Conservation (phyloP, 1,140 invertebrate species). For the Palaemon carinicauda region DNA sequence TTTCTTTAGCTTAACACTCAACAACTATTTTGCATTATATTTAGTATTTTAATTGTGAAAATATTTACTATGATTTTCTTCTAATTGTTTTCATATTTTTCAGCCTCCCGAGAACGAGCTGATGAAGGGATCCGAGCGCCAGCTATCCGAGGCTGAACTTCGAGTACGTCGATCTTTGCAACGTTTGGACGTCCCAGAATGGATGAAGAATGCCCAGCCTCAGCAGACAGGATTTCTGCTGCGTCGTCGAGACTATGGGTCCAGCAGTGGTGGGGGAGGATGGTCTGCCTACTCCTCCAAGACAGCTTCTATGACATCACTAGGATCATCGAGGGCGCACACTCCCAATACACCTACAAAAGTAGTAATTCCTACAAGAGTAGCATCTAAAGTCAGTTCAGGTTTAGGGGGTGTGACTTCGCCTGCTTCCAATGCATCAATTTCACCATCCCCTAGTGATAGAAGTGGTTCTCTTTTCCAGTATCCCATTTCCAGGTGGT, state of each 20-base stretch:
- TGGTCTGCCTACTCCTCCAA: conserved; percentile 59
- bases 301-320: conserved; percentile 59
- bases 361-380: conserved; percentile 60
- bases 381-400: conserved; percentile 44
- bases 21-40: too few species aligned
- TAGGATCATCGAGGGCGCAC: conserved; percentile 52
- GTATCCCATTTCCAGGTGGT: conserved; percentile 78
- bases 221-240: conserved; percentile 63
- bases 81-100: conserved; percentile 8
- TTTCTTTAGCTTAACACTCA: too few species aligned
- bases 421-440: conserved; percentile 50
- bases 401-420: conserved; percentile 34
- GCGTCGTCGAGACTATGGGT: conserved; percentile 42
- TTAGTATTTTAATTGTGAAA: neutral
- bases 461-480: conserved; percentile 59
- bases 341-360: conserved; percentile 58
- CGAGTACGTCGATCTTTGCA: conserved; percentile 90
- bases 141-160: conserved; percentile 89
- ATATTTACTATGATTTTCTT: conserved; percentile 62
- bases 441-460: conserved; percentile 50
- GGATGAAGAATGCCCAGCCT: conserved; percentile 84
- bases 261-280: conserved; percentile 43
- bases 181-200: conserved; percentile 92
- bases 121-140: conserved; percentile 79
- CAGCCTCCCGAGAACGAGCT: conserved; percentile 93